Evolutionary conservation across 2,888 invertebrate genomes (phyloP).

Genomic region (Drosophila eohydei): DNA sequence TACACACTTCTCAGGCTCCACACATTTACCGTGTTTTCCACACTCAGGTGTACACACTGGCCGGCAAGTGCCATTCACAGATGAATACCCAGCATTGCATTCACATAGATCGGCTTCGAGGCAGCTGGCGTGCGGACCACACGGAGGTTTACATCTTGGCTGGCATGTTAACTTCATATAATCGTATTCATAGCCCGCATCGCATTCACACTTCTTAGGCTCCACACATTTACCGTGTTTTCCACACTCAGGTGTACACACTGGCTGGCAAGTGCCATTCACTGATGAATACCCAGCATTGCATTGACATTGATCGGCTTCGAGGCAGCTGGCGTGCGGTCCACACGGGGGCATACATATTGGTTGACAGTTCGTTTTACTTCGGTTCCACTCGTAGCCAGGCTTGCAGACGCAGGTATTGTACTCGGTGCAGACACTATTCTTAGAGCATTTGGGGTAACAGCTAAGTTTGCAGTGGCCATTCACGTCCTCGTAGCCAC

Average conservation of each 20-base stretch:
- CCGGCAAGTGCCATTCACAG: background rate
- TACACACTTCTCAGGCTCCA: background rate
- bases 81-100: background rate
- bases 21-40: background rate
- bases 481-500: background rate
- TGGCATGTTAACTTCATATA: accelerated
- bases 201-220: background rate
- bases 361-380: background rate
- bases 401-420: background rate
- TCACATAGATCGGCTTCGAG: background rate
- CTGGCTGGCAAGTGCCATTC: background rate
- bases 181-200: background rate
- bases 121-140: background rate
- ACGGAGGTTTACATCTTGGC: background rate
- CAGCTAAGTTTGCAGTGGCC: background rate
- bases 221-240: background rate
- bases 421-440: accelerated
- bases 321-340: background rate
- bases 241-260: background rate
- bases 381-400: background rate
- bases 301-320: background rate
- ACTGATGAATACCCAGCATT: background rate
- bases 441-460: accelerated
- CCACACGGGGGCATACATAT: background rate
- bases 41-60: background rate